These are phyloP conservation scores for Metalampra italica DNA, from an alignment of 2,888 invertebrate genomes.

Conservation along the genomic window DNA sequence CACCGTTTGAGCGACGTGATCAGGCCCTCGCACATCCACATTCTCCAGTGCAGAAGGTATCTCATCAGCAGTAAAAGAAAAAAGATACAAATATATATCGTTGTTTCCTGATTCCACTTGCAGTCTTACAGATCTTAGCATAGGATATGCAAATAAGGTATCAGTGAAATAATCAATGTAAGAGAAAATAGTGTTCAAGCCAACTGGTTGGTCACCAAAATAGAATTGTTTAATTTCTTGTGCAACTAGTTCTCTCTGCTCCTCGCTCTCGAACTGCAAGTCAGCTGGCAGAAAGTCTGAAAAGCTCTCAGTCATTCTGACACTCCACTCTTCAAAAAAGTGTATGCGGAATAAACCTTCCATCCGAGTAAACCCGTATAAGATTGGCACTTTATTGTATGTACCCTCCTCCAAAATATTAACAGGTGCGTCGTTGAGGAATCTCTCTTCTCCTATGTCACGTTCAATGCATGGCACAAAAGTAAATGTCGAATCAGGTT, in stretches of 20 bases:
- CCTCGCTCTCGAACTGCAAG: constrained; percentile 27
- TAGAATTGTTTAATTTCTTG: constrained; percentile 32
- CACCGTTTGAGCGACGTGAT: constrained; percentile 28
- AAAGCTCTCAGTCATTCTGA: constrained; percentile 44
- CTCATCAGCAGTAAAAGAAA: constrained; percentile 28
- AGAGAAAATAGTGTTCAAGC: constrained; percentile 19
- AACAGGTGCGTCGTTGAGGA: constrained; percentile 35
- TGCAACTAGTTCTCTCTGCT: constrained; percentile 30
- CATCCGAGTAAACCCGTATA: constrained; percentile 46
- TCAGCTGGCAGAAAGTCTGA: constrained; percentile 46
- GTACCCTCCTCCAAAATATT: constrained; percentile 30
- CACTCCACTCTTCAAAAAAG: constrained; percentile 32
- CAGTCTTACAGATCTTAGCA: constrained; percentile 24
- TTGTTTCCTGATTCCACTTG: constrained; percentile 25
- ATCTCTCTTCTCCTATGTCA: constrained; percentile 20
- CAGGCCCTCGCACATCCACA: constrained; percentile 26
- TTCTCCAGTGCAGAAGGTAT: constrained; percentile 3
- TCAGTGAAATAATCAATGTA: constrained; percentile 37
- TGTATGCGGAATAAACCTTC: constrained; percentile 36
- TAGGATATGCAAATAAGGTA: constrained; percentile 23
- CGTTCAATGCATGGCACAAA: constrained; percentile 20
- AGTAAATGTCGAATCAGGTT: constrained; percentile 21
- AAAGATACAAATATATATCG: constrained; percentile 34
- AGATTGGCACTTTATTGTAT: constrained; percentile 34
- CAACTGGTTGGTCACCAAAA: constrained; percentile 28